A percentile compares a stretch with the other conserved stretches of the same genome.
Evolutionary conservation across 2,888 invertebrate genomes (phyloP).

Genomic region (Patella depressa): DNA sequence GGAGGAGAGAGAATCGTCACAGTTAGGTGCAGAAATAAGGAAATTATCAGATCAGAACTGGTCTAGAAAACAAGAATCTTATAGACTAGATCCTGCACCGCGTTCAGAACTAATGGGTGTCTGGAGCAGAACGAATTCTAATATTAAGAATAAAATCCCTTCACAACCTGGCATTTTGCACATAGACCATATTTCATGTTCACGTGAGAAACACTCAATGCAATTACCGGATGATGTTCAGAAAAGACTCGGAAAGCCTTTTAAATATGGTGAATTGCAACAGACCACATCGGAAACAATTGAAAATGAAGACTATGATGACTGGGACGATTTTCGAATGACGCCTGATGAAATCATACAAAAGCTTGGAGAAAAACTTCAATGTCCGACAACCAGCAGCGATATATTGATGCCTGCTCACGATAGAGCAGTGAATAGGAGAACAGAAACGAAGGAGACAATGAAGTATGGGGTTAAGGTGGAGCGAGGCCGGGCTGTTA

Average conservation of each 20-base stretch:
- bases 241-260: not conserved
- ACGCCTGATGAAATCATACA: conserved; percentile 56
- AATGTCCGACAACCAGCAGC: conserved; percentile 11
- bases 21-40: not conserved
- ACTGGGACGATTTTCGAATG: conserved; percentile 44
- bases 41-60: not conserved
- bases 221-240: not conserved
- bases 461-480: conserved; percentile 44
- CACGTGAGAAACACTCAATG: not conserved
- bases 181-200: not conserved
- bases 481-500: conserved; percentile 48
- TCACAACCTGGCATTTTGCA: not conserved
- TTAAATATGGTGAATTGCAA: not conserved
- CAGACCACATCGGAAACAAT: not conserved
- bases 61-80: not conserved
- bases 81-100: not conserved
- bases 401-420: conserved; percentile 7
- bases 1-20: not conserved
- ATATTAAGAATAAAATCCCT: not conserved
- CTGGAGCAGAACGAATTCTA: not conserved
- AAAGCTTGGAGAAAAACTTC: conserved; percentile 45
- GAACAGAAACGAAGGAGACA: conserved; percentile 22
- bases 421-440: not conserved
- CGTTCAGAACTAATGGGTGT: not conserved
- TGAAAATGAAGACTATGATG: conserved; percentile 39